phyloP scores from a whole-genome alignment of 2,113 vertebrate genomes.

The Rhodinocichla rosea region DNA sequence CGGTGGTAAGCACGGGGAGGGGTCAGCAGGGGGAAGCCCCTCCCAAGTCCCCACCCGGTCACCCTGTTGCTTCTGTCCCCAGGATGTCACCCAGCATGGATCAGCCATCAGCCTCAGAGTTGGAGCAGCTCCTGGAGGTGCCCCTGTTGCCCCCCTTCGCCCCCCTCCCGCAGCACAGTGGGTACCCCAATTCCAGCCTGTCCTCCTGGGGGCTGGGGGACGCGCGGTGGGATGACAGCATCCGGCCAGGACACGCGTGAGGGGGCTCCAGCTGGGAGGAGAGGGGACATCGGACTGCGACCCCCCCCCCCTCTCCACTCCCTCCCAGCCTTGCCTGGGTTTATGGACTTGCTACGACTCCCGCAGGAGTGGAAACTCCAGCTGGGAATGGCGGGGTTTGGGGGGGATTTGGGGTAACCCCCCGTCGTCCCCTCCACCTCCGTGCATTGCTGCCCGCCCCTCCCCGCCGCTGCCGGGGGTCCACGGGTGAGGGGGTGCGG shows the following conservation, averaged over 20 bases:
- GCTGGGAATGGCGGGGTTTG: background rate
- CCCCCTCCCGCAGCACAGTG: background rate
- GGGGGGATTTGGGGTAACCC: background rate
- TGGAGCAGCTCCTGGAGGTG: background rate
- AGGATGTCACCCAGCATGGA: background rate
- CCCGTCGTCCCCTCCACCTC: background rate
- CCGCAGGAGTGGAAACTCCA: background rate
- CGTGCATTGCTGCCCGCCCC: background rate
- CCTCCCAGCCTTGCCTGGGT: background rate
- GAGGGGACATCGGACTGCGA: background rate
- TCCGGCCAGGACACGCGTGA: background rate
- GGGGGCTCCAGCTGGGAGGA: background rate
- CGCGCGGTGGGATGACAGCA: background rate
- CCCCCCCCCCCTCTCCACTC: background rate
- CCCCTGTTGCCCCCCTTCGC: background rate
- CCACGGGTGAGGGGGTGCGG: background rate
- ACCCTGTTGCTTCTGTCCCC: background rate
- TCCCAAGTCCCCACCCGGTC: rapidly evolving
- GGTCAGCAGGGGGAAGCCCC: background rate
- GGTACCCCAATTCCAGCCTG: background rate
- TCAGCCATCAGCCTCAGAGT: rapidly evolving
- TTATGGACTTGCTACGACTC: background rate
- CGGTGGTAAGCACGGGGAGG: background rate
- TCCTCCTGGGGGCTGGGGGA: background rate
- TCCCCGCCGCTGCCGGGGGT: background rate